Conservation (phyloP, 2,888 invertebrate species). For the Drosophila anomalipes region DNA sequence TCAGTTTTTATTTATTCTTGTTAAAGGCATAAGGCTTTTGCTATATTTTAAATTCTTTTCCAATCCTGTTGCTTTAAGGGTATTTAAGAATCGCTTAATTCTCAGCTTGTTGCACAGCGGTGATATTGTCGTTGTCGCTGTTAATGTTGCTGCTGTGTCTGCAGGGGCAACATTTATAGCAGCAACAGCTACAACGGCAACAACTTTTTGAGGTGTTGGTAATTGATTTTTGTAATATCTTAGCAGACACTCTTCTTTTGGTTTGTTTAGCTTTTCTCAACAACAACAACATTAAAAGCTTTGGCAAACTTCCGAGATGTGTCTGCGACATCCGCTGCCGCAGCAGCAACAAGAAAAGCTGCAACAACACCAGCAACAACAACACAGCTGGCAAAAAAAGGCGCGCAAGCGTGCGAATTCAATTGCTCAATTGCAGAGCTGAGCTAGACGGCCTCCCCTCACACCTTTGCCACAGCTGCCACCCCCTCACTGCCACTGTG, state of each 20-base stretch:
- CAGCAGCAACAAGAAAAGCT: constrained; percentile 43
- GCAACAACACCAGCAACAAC: constrained; percentile 28
- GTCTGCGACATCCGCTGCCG: constrained; percentile 73
- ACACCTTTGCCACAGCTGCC: constrained; percentile 6
- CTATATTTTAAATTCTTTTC: background rate
- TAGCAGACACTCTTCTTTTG: constrained; percentile 68
- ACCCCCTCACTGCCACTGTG: constrained; percentile 15
- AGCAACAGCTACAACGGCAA: constrained; percentile 61
- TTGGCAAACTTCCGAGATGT: constrained; percentile 76
- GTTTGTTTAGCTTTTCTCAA: constrained; percentile 65
- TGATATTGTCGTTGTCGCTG: constrained; percentile 50
- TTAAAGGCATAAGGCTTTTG: background rate
- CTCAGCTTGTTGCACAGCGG: constrained; percentile 25
- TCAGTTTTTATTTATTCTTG: background rate
- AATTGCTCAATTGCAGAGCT: constrained; percentile 76
- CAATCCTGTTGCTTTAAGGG: constrained; percentile 10
- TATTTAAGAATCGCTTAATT: constrained; percentile 5
- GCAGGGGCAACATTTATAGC: constrained; percentile 53
- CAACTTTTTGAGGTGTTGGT: constrained; percentile 79
- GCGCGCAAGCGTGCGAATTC: constrained; percentile 82
- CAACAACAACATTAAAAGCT: constrained; percentile 43
- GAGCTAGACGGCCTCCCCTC: constrained; percentile 29
- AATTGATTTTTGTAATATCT: constrained; percentile 81
- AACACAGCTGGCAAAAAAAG: constrained; percentile 57
- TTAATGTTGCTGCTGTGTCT: constrained; percentile 59